Evolutionary conservation across 2,888 invertebrate species (phyloP).

Genomic region (Drosophila monieri): DNA sequence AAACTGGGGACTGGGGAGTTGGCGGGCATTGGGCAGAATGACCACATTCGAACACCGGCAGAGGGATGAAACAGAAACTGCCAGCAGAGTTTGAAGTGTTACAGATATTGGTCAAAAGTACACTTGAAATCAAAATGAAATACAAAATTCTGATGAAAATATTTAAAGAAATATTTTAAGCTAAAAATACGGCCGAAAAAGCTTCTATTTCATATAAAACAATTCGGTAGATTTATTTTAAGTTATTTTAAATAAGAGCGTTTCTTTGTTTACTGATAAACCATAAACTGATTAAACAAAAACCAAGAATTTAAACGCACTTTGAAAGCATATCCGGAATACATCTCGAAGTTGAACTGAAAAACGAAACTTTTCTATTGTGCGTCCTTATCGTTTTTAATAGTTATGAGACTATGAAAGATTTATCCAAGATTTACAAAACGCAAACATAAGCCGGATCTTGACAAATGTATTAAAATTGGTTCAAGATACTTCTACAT

Average conservation of each 20-base stretch:
- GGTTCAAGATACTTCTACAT: neutral
- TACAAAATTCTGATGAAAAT: neutral
- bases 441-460: neutral
- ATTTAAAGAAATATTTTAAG: no score
- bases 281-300: no score
- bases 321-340: no score
- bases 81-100: slow-evolving; percentile 72
- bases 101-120: slow-evolving; percentile 76
- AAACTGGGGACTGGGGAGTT: slow-evolving; percentile 3
- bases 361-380: no score
- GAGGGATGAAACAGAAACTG: slow-evolving; percentile 39
- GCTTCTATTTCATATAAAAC: neutral
- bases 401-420: neutral
- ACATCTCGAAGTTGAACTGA: no score
- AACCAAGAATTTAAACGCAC: no score
- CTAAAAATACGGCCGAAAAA: no score
- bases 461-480: neutral
- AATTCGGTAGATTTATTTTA: neutral
- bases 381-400: neutral
- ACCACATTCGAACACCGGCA: slow-evolving; percentile 47
- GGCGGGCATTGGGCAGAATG: slow-evolving; percentile 41
- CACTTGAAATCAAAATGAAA: slow-evolving; percentile 1
- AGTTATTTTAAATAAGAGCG: neutral
- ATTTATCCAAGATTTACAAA: neutral
- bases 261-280: neutral